These are phyloP conservation scores for Drosophila algonquin DNA, from an alignment of 2,888 invertebrate genomes.

Conservation along the genomic window DNA sequence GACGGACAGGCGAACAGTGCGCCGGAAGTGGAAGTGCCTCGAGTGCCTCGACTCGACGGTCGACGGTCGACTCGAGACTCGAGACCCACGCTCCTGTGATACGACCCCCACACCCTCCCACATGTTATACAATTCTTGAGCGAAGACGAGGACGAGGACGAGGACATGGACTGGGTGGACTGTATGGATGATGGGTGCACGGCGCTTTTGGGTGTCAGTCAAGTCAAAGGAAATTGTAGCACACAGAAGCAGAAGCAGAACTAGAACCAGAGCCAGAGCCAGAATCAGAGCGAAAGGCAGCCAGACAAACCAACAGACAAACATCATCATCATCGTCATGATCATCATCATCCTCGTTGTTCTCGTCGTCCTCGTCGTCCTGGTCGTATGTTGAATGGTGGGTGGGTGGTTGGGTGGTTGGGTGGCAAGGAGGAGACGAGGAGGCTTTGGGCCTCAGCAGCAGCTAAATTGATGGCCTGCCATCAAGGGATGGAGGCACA, in stretches of 20 bases:
- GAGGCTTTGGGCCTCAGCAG: slow-evolving; percentile 17
- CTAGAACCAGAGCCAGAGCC: not conserved
- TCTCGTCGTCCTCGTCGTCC: slow-evolving; percentile 27
- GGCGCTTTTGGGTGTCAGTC: slow-evolving; percentile 73
- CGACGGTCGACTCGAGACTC: not conserved
- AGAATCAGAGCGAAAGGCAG: not conserved
- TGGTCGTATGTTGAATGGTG: not conserved
- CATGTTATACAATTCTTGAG: slow-evolving; percentile 78
- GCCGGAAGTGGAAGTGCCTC: slow-evolving; percentile 69
- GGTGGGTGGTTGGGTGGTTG: not conserved
- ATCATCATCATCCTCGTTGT: slow-evolving; percentile 1
- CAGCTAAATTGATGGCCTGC: slow-evolving; percentile 71
- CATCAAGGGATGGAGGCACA: slow-evolving; percentile 39
- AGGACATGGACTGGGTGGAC: slow-evolving; percentile 26
- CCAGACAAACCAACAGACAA: slow-evolving; percentile 75
- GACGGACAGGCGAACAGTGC: slow-evolving; percentile 62
- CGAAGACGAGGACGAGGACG: slow-evolving; percentile 9
- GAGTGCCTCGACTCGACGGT: slow-evolving; percentile 15
- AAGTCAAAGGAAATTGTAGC: slow-evolving; percentile 78
- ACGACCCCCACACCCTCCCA: slow-evolving; percentile 31
- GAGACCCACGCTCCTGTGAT: slow-evolving; percentile 45
- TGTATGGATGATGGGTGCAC: slow-evolving; percentile 47
- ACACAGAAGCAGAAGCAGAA: slow-evolving; percentile 24
- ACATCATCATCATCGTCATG: slow-evolving; percentile 67
- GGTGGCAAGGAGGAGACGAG: slow-evolving; percentile 3